These are phyloP conservation scores for Papilio machaon DNA, from an alignment of 1,140 invertebrate species.

Conservation along the genomic window DNA sequence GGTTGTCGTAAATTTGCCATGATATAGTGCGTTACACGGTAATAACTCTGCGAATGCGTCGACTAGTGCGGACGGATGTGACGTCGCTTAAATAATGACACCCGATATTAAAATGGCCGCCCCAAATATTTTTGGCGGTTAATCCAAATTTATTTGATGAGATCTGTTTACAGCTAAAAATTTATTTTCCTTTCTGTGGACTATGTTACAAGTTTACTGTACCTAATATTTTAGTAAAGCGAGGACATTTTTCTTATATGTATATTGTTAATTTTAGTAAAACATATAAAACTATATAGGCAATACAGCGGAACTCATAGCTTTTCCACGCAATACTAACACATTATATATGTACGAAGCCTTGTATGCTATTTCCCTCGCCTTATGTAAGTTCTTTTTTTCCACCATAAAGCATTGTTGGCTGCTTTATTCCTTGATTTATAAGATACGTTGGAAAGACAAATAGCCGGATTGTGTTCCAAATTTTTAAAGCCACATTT, in stretches of 20 bases:
- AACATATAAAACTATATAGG: background rate
- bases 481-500: conserved; percentile 84
- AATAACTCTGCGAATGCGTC: conserved; percentile 75
- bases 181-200: background rate
- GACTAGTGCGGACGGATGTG: conserved; percentile 76
- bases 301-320: conserved; percentile 42
- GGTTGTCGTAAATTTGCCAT: conserved; percentile 79
- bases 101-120: conserved; percentile 77
- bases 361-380: conserved; percentile 76
- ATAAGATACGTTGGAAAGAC: conserved; percentile 83
- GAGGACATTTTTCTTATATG: background rate
- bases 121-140: conserved; percentile 58
- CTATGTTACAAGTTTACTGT: background rate
- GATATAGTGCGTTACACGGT: conserved; percentile 78
- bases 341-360: conserved; percentile 75
- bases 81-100: conserved; percentile 77
- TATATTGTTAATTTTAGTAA: no score
- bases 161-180: conserved; percentile 12
- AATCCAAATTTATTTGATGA: conserved; percentile 22
- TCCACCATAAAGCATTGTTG: conserved; percentile 83
- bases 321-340: conserved; percentile 70
- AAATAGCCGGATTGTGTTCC: conserved; percentile 84
- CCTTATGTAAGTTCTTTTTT: conserved; percentile 81
- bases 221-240: background rate
- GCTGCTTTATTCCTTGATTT: conserved; percentile 84